phyloP scores from a whole-genome alignment of 2,113 vertebrate genomes.

The Malurus cyaneus region DNA sequence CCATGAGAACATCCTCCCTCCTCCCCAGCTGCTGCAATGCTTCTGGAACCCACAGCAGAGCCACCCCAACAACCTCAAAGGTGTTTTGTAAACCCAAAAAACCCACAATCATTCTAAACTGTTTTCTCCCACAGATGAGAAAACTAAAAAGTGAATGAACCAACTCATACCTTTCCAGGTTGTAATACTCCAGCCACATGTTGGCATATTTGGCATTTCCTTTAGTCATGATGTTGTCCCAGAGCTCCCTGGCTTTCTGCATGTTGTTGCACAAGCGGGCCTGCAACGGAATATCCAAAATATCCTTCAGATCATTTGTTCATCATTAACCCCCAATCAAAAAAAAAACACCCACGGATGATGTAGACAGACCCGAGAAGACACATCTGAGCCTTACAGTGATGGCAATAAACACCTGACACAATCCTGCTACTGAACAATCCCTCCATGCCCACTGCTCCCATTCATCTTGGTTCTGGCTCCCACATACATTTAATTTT shows the following conservation, averaged over 20 bases:
- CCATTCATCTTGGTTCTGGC: not conserved
- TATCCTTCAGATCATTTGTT: not conserved
- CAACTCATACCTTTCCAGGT: constrained; percentile 85
- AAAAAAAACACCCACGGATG: not conserved
- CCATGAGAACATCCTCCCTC: rapidly evolving
- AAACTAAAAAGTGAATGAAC: not conserved
- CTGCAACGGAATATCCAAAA: constrained; percentile 59
- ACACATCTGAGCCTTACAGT: not conserved
- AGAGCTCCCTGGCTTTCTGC: constrained; percentile 95
- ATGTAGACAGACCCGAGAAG: not conserved
- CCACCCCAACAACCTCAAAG: not conserved
- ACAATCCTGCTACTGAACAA: not conserved
- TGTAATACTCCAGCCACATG: constrained; percentile 99
- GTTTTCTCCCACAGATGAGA: not conserved
- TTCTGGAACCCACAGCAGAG: not conserved
- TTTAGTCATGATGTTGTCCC: constrained; percentile 97
- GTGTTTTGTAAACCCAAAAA: rapidly evolving
- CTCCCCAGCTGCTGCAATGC: not conserved
- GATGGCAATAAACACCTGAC: not conserved
- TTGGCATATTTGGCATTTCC: constrained; percentile 97
- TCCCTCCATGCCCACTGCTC: not conserved
- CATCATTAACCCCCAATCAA: not conserved
- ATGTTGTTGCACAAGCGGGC: constrained; percentile 95
- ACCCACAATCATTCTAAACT: rapidly evolving
- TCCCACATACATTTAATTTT: not conserved